Conservation (phyloP, 2,113 vertebrate genomes). For the Bettongia penicillata region DNA sequence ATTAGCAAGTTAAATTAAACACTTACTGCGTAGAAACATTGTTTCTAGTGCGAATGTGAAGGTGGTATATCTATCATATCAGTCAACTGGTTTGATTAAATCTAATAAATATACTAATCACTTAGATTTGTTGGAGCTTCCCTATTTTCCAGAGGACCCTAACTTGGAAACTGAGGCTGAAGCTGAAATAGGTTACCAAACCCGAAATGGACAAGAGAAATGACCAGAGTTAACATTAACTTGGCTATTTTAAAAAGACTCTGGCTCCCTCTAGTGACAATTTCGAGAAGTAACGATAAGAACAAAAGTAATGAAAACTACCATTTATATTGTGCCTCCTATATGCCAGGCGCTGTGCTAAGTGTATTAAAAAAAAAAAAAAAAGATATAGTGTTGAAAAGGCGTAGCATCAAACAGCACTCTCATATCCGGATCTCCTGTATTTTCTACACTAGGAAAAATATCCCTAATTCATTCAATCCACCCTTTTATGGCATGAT, state of each 20-base stretch:
- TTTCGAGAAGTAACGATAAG: rapidly evolving
- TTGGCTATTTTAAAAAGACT: neutral
- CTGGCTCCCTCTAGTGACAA: slow-evolving; percentile 61
- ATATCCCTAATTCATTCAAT: too few species aligned
- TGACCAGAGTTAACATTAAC: rapidly evolving
- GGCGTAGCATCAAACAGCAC: neutral
- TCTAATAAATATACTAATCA: neutral
- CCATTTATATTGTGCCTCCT: neutral
- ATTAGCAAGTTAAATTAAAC: neutral
- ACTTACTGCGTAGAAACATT: neutral
- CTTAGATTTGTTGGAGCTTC: neutral
- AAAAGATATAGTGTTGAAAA: neutral
- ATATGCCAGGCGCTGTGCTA: neutral
- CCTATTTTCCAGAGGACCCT: neutral
- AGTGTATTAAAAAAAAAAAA: neutral
- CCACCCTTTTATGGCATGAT: too few species aligned
- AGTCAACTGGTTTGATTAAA: neutral
- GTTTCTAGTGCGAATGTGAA: neutral
- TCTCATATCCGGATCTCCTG: neutral
- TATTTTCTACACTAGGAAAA: neutral
- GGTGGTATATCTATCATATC: neutral
- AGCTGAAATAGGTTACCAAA: neutral
- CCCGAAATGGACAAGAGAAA: rapidly evolving
- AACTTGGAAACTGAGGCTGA: neutral
- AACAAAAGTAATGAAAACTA: neutral